Conservation (phyloP, 2,888 invertebrate genomes). For the Dione vanillae region DNA sequence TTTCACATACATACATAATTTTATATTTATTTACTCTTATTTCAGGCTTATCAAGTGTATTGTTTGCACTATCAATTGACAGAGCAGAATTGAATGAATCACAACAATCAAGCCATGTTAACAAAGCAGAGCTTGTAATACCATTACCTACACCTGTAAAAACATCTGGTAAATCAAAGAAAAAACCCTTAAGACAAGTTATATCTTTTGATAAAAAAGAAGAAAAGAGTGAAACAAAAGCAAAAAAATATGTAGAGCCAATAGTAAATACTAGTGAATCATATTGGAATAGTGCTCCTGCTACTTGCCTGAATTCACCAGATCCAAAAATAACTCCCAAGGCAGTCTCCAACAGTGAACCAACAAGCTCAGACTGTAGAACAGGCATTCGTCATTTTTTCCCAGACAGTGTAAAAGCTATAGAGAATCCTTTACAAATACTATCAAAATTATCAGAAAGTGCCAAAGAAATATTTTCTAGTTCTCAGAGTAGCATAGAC, state of each 20-base stretch:
- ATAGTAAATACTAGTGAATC: constrained; percentile 56
- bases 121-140: constrained; percentile 88
- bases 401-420: constrained; percentile 75
- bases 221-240: constrained; percentile 53
- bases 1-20: constrained; percentile 32
- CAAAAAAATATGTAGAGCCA: constrained; percentile 54
- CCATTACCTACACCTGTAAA: constrained; percentile 86
- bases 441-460: constrained; percentile 76
- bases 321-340: constrained; percentile 67
- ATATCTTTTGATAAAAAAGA: constrained; percentile 81
- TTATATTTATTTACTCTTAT: constrained; percentile 46
- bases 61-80: constrained; percentile 97
- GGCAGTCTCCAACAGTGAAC: constrained; percentile 71
- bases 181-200: constrained; percentile 76
- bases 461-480: constrained; percentile 81
- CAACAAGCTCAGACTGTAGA: constrained; percentile 74
- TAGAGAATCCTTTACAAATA: constrained; percentile 79
- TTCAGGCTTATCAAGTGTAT: constrained; percentile 92
- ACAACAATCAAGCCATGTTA: constrained; percentile 75
- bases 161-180: constrained; percentile 68
- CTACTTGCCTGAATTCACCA: constrained; percentile 86
- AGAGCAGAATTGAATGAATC: constrained; percentile 90
- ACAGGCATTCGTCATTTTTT: constrained; percentile 75
- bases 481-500: constrained; percentile 73
- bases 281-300: constrained; percentile 84